Evolutionary conservation across 1,140 invertebrate species (phyloP), one percentile per base, ranked within the genome.

Genomic region (Polypedilum pembai): DNA sequence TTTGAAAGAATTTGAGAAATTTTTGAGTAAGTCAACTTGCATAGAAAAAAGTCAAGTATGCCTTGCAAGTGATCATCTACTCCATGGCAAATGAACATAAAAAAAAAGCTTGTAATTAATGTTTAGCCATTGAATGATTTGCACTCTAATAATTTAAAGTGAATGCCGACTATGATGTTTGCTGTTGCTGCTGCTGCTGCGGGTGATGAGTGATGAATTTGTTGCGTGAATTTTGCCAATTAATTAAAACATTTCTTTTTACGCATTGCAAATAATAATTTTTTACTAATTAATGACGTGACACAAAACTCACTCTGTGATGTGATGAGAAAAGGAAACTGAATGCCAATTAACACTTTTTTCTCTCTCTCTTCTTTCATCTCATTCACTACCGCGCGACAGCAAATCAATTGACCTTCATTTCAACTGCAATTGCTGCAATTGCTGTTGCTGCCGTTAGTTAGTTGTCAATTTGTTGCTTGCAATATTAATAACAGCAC

Each of bases 391-490:
- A 21, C 20, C 17, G 17, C 65, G 20, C 20, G 65, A 20, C 65
- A 69, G 65, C 45, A 69, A 69, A 69, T 69, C 65, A 69, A 69
- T 69, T 69, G 65, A 69, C 65, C 65, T 69, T 69, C 65, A 69
- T 69, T 69, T 21, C 65, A 21, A 33, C 8, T 69, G 12, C 45
- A n/a, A n/a, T 56, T 56, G n/a, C 45, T 56, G 45, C 10, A 45
- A 8, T 45, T 56, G n/a, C 45, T 56, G 10, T 3, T n/a, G 45
- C 12, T 33, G 24, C 45, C 45, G 45, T 56, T 56, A 56, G n/a
- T 56, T 12, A n/a, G 45, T 56, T 56, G 45, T 56, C 45, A 56
- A 56, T 56, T 56, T 33, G 24, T 33, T 56, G 45, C 45, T 56
- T 56, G 45, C 45, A 56, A n/a, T 56, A 56, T 56, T 56, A 56